phyloP scores from a whole-genome alignment of 2,113 vertebrate genomes.

The Triplophysa tibetana region DNA sequence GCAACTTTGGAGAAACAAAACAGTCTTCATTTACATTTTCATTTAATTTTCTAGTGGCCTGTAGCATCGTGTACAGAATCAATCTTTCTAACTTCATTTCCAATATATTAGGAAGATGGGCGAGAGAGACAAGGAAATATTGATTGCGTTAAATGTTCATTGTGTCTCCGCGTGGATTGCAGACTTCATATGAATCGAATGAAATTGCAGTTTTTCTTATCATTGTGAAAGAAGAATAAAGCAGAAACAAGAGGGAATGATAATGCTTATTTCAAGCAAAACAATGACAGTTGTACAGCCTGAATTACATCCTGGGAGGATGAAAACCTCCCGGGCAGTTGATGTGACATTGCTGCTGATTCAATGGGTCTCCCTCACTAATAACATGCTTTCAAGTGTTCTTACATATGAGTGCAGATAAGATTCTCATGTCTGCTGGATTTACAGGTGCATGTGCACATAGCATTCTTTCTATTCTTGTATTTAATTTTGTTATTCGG shows the following conservation, averaged over 20 bases:
- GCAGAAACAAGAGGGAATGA: slow-evolving; percentile 56
- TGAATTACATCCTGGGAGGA: slow-evolving; percentile 12
- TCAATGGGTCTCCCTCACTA: background rate
- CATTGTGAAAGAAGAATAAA: slow-evolving; percentile 41
- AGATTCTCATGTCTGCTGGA: too few relatives aligned
- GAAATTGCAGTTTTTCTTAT: slow-evolving; percentile 70
- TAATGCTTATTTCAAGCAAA: slow-evolving; percentile 59
- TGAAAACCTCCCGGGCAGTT: background rate
- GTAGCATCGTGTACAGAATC: slow-evolving; percentile 72
- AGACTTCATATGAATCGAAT: slow-evolving; percentile 71
- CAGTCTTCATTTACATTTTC: slow-evolving; percentile 77
- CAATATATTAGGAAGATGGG: slow-evolving; percentile 76
- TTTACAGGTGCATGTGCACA: too few relatives aligned
- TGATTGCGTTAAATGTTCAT: slow-evolving; percentile 73
- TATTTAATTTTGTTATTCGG: too few relatives aligned
- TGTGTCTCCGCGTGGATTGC: slow-evolving; percentile 69
- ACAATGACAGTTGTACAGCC: slow-evolving; percentile 14
- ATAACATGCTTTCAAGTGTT: too few relatives aligned
- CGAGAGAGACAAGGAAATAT: slow-evolving; percentile 70
- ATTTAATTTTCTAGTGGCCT: slow-evolving; percentile 76
- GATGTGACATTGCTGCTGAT: background rate
- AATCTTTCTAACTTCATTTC: slow-evolving; percentile 79
- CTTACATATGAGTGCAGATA: too few relatives aligned
- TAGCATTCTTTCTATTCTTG: too few relatives aligned
- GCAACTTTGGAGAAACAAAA: slow-evolving; percentile 61